Evolutionary conservation across 2,113 vertebrate genomes (phyloP).

Genomic region (Circaetus gallicus): DNA sequence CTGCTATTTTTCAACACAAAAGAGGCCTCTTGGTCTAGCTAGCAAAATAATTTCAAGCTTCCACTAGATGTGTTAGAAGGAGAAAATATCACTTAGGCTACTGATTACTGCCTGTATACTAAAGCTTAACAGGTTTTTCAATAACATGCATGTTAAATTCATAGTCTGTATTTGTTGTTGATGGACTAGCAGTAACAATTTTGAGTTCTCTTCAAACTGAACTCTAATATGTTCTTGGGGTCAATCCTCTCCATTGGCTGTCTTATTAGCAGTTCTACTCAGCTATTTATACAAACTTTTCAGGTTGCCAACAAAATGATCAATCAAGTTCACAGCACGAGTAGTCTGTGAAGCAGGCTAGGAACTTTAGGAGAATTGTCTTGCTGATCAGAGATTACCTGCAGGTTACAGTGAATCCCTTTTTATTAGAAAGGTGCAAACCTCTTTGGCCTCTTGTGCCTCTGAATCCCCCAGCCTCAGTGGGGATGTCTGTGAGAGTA

Average conservation of each 20-base stretch:
- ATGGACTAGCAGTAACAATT: not conserved
- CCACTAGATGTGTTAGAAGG: not conserved
- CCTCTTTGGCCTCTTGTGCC: not conserved
- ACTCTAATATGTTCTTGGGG: not conserved
- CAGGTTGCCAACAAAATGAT: not conserved
- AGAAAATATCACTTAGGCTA: not conserved
- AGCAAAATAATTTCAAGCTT: not conserved
- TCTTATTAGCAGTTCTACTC: not conserved
- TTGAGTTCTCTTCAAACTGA: not conserved
- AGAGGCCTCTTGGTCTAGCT: not conserved
- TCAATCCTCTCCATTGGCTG: not conserved
- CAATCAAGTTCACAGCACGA: not conserved
- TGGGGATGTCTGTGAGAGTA: not conserved
- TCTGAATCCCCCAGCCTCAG: not conserved
- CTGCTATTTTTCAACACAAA: not conserved
- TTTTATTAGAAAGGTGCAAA: not conserved
- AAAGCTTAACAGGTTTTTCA: not conserved
- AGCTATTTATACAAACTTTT: not conserved
- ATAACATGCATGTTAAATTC: not conserved
- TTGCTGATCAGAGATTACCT: not conserved
- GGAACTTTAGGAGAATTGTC: not conserved
- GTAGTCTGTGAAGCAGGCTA: not conserved
- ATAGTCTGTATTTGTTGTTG: not conserved
- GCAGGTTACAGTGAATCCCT: not conserved
- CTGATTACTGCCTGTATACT: not conserved